phyloP scores from a whole-genome alignment of 2,888 invertebrate species.

The Lasioglossum vierecki region DNA sequence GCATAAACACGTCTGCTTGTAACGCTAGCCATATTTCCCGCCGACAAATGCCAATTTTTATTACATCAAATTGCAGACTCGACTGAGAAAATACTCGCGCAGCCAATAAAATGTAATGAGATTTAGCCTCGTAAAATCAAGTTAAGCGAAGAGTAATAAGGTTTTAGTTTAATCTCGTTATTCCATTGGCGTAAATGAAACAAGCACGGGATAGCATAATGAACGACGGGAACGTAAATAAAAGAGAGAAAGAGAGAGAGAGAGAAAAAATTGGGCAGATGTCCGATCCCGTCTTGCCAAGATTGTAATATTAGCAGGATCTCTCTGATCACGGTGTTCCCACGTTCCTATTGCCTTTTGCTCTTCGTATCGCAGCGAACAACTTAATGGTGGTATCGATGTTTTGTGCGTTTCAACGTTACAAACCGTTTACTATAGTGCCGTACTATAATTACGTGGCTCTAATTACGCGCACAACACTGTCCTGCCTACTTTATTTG shows the following conservation, averaged over 20 bases:
- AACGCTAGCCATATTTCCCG: background rate
- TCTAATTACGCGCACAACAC: slow-evolving; percentile 65
- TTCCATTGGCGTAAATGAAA: background rate
- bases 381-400: slow-evolving; percentile 64
- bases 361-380: slow-evolving; percentile 44
- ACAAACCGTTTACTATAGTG: slow-evolving; percentile 47
- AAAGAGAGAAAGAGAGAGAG: background rate
- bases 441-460: slow-evolving; percentile 62
- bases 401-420: slow-evolving; percentile 58
- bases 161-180: background rate
- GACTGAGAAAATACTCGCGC: slow-evolving; percentile 13
- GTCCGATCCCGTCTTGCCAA: background rate
- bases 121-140: slow-evolving; percentile 3
- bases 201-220: background rate
- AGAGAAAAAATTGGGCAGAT: background rate
- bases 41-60: slow-evolving; percentile 26
- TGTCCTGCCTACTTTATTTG: slow-evolving; percentile 57
- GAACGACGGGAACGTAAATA: background rate
- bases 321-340: slow-evolving; percentile 50
- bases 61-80: slow-evolving; percentile 28
- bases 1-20: background rate
- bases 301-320: slow-evolving; percentile 43
- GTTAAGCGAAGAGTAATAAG: slow-evolving; percentile 10
- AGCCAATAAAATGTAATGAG: slow-evolving; percentile 22
- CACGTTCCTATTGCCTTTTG: slow-evolving; percentile 55